phyloP scores from a whole-genome alignment of 2,888 invertebrate species.

The Harpalus rubripes region DNA sequence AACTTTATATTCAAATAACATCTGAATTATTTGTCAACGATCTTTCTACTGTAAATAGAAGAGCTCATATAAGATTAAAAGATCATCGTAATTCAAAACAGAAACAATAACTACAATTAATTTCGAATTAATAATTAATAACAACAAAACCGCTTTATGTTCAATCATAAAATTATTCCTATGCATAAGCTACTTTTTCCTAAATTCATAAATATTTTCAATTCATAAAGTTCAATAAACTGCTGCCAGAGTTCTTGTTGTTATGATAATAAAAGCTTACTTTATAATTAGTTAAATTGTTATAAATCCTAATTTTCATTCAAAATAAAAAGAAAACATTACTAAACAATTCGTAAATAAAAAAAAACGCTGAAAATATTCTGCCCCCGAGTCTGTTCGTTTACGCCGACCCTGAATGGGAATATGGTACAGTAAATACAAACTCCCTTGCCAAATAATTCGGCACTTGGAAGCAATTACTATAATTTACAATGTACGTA shows the following conservation, averaged over 20 bases:
- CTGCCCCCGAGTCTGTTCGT: not conserved
- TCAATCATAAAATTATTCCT: not conserved
- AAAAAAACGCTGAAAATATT: constrained; percentile 41
- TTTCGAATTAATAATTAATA: not conserved
- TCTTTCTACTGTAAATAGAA: no score
- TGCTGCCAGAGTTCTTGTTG: not conserved
- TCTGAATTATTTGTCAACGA: no score
- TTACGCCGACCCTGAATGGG: constrained; percentile 55
- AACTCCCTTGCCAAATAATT: constrained; percentile 15
- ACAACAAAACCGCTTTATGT: not conserved
- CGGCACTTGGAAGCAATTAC: constrained; percentile 17
- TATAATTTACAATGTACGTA: constrained; percentile 51
- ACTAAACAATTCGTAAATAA: not conserved
- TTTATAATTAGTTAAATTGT: no score
- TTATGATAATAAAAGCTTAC: not conserved
- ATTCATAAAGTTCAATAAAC: constrained; percentile 5
- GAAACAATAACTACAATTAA: no score
- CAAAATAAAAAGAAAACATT: not conserved
- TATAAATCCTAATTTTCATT: no score
- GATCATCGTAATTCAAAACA: no score
- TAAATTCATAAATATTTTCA: constrained; percentile 7
- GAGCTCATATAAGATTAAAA: no score
- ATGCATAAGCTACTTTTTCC: not conserved
- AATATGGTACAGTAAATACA: constrained; percentile 6
- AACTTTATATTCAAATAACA: no score